Conservation (phyloP, 2,888 invertebrate species). For the Ophion ellenae region DNA sequence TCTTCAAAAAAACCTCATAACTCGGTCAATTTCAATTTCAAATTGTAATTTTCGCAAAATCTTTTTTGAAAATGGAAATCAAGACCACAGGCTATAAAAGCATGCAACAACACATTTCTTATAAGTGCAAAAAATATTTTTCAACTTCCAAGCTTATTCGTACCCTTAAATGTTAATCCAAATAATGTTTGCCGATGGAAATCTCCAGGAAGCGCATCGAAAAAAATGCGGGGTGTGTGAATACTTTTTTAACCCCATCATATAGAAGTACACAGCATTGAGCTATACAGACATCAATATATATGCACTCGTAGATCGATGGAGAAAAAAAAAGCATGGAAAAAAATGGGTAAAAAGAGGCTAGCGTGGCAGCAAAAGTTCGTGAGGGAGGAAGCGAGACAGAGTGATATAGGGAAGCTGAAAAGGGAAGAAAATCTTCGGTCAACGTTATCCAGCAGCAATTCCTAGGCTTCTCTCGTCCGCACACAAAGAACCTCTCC, state of each 20-base stretch:
- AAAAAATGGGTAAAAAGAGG: constrained; percentile 48
- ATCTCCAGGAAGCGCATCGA: background rate
- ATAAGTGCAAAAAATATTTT: no score
- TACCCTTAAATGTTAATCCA: no score
- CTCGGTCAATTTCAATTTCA: no score
- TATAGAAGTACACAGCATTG: background rate
- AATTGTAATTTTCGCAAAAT: no score
- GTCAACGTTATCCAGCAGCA: constrained; percentile 77
- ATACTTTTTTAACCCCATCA: no score
- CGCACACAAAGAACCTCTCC: constrained; percentile 58
- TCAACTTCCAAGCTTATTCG: no score
- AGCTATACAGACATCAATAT: background rate
- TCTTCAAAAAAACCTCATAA: no score
- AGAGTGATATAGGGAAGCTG: constrained; percentile 41
- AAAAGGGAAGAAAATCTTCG: constrained; percentile 73
- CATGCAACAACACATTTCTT: no score
- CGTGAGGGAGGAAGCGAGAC: constrained; percentile 3
- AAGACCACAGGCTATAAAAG: no score
- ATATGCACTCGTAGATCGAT: constrained; percentile 8
- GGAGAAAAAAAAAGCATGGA: background rate
- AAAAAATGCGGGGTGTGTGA: no score
- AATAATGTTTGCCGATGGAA: no score
- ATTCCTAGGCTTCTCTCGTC: constrained; percentile 73
- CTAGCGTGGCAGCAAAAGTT: background rate
- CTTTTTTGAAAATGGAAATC: no score